Evolutionary conservation across 2,797 vertebrate genomes (phyloP), one percentile per base, ranked within the genome.

Genomic region (Austrolebias charrua): DNA sequence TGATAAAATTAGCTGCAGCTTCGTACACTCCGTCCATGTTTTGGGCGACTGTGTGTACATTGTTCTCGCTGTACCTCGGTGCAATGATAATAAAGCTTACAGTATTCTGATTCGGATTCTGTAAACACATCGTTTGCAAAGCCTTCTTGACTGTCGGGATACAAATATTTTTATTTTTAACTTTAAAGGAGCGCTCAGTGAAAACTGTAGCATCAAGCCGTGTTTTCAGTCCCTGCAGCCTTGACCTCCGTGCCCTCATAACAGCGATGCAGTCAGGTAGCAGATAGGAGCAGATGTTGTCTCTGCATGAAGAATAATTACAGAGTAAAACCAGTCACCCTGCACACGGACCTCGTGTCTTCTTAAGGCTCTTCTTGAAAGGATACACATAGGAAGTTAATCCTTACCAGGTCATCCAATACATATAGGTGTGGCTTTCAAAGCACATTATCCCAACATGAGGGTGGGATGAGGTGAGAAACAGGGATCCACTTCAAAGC

Each of bases 401-500:
- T 81, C 75, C 50, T 55, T 4, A 12, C n/a, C 67, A 52, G 20
- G 54, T 69, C 58, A 60, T 63, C 51, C 64, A 75, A 71, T 56
- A 73, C 78, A 60, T 55, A 60, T 46, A 75, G 63, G 79, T 79
- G 65, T 76, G 64, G 69, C 18, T 61, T 71, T 55, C 42, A 42
- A 54, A 71, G 29, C 75, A 56, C 57, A 47, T 57, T 60, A 58
- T 72, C 40, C 38, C 5, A 2, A 33, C 46, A 58, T 19, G 47
- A 57, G 52, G 9, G 49, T 67, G 66, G 58, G 57, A 71, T 70
- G 54, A 62, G 62, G 18, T 43, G 43, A 40, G 58, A 58, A 63
- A 19, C 71, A 42, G 13, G 52, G 56, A 31, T 43, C 12, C 33
- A 48, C 0, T 43, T 33, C 11, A 47, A 53, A 47, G 28, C 38